These are phyloP conservation scores for Phacellophora camtschatica DNA, from an alignment of 30 jellyfish, hydroid and myxozoan species.

Conservation along the genomic window DNA sequence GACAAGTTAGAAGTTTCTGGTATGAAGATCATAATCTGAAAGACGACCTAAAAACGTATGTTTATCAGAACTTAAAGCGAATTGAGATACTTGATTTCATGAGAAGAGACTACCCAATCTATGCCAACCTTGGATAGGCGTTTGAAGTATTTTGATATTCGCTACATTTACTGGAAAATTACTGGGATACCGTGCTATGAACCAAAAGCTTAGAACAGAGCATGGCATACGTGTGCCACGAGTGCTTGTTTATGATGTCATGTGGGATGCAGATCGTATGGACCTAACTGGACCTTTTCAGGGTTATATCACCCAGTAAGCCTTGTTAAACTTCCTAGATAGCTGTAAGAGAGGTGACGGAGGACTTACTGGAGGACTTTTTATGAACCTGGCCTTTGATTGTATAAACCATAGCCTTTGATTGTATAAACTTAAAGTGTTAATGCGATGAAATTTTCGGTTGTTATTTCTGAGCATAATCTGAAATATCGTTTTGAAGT, in stretches of 20 bases:
- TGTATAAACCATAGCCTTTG: no score
- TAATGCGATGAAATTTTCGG: slow-evolving; percentile 8
- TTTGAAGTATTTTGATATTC: neutral
- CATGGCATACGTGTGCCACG: neutral
- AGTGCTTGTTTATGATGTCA: slow-evolving; percentile 2
- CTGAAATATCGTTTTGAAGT: slow-evolving; percentile 5
- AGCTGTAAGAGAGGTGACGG: no score
- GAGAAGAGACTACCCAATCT: neutral
- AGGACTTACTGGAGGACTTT: no score
- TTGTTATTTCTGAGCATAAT: neutral
- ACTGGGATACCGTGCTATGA: neutral
- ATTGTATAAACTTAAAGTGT: no score
- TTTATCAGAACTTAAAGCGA: neutral
- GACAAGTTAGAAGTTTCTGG: neutral
- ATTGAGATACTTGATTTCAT: neutral
- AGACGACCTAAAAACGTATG: neutral
- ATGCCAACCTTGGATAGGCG: neutral
- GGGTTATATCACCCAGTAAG: no score
- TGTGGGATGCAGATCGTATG: neutral
- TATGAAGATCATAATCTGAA: neutral
- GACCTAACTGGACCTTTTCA: slow-evolving; percentile 41
- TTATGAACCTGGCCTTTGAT: no score
- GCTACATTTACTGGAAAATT: neutral
- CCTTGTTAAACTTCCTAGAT: no score
- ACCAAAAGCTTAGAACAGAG: slow-evolving; percentile 7